phyloP scores from a whole-genome alignment of 2,797 vertebrate species.

The Anabas testudineus region DNA sequence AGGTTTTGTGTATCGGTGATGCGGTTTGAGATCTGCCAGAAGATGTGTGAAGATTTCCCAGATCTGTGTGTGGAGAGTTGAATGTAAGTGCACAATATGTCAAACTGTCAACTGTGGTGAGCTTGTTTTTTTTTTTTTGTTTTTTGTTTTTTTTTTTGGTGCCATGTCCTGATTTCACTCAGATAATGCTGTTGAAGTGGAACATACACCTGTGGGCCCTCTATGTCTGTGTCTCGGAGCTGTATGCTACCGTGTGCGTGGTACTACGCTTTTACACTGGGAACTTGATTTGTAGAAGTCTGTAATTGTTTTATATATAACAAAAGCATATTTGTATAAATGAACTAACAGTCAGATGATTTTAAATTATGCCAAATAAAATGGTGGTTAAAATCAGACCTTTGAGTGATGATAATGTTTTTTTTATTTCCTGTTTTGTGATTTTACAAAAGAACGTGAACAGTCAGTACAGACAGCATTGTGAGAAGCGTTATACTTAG shows the following conservation, averaged over 20 bases:
- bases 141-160: no score
- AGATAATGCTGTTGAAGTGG: conserved; percentile 73
- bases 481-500: neutral
- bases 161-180: conserved; percentile 72
- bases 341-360: conserved; percentile 89
- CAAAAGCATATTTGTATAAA: conserved; percentile 89
- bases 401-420: neutral
- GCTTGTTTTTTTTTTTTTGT: conserved; percentile 52
- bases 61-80: conserved; percentile 61
- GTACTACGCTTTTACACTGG: conserved; percentile 93
- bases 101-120: conserved; percentile 74
- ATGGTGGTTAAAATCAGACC: conserved; percentile 70
- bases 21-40: conserved; percentile 60
- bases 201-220: conserved; percentile 78
- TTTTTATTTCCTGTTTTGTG: neutral
- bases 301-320: conserved; percentile 88
- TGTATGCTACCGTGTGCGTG: conserved; percentile 81
- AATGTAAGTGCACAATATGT: conserved; percentile 75
- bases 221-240: conserved; percentile 73
- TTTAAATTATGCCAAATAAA: conserved; percentile 91
- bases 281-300: conserved; percentile 90
- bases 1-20: conserved; percentile 42
- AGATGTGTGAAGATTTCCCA: conserved; percentile 63
- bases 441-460: neutral
- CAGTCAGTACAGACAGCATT: neutral